Evolutionary conservation across 2,113 vertebrate species (phyloP).

Genomic region (Colinus virginianus): DNA sequence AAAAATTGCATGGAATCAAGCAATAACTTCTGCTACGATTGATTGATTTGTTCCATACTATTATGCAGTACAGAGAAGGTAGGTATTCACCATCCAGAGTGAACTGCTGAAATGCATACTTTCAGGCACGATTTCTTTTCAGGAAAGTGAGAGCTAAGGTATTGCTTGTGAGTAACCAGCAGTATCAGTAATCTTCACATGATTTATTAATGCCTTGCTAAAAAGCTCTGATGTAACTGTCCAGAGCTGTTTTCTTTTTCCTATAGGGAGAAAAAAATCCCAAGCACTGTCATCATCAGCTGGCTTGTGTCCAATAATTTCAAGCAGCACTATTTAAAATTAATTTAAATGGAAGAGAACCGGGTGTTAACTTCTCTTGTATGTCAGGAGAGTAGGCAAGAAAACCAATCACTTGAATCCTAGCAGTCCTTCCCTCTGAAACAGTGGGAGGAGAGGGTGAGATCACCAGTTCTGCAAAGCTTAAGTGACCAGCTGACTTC

Average conservation of each 20-base stretch:
- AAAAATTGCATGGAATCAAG: neutral
- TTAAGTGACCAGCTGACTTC: slow-evolving; percentile 46
- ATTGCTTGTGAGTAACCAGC: neutral
- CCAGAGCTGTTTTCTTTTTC: neutral
- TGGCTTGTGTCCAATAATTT: slow-evolving; percentile 9
- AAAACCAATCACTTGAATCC: neutral
- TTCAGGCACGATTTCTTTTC: neutral
- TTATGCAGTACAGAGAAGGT: neutral
- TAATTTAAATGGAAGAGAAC: neutral
- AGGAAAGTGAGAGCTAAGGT: neutral
- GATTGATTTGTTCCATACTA: neutral
- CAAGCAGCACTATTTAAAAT: neutral
- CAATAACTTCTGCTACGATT: neutral
- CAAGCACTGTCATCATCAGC: neutral
- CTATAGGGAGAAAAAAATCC: neutral
- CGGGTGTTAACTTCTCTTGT: neutral
- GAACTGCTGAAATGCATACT: neutral
- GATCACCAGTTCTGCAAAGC: slow-evolving; percentile 27
- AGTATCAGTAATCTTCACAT: neutral
- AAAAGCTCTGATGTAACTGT: slow-evolving; percentile 23
- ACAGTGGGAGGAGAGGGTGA: slow-evolving; percentile 31
- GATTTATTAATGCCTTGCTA: slow-evolving; percentile 60
- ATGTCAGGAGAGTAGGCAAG: slow-evolving; percentile 9
- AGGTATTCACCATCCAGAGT: neutral
- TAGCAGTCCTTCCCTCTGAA: neutral